Evolutionary conservation across 2,797 vertebrate genomes (phyloP), one percentile per base, ranked within the genome.

Genomic region (Enteromius viviparus): DNA sequence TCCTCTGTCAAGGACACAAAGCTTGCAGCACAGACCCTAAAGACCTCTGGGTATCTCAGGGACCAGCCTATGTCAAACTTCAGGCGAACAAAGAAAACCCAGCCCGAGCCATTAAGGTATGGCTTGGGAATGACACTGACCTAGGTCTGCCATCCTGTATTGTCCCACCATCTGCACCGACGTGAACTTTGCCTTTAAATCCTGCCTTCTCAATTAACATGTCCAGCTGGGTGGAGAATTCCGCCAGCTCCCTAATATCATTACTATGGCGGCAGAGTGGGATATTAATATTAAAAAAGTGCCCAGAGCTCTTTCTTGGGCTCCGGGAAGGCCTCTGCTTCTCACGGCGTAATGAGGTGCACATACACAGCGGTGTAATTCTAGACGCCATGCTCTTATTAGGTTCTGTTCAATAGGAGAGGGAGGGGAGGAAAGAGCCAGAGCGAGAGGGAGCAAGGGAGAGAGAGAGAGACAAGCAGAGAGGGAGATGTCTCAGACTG

Each of bases 151-250:
- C 95, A 93, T 92, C 93, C 91, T 71, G 90, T 93, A 96, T 96
- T 97, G 96, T 96, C 95, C 94, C 91, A 91, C 97, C 96, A 97
- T 97, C 97, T 99, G 96, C 96, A 95, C 96, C 94, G 93, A 95
- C 89, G 87, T 97, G 97, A 97, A 97, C 96, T 97, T 96, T 97
- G 96, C 96, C 96, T 97, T 95, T 91, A 90, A 96, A 96, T 96
- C 94, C 95, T 96, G 95, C 94, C 96, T 97, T 96, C 96, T 97
- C 96, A 97, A 96, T 99, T 97, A 98, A 97, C 95, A 90, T 96
- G 96, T 97, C 97, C 96, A 97, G 96, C 96, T 98, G 97, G 96
- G 95, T 93, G 93, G 94, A 97, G 95, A 96, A 95, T 96, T 96
- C 96, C 92, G 89, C 95, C 94, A 94, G 96, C 96, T 96, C 93